A percentile compares a stretch with the other conserved stretches of the same genome.
Conservation (phyloP, 2,888 invertebrate genomes). For the Rhimphoctona megacephalus region DNA sequence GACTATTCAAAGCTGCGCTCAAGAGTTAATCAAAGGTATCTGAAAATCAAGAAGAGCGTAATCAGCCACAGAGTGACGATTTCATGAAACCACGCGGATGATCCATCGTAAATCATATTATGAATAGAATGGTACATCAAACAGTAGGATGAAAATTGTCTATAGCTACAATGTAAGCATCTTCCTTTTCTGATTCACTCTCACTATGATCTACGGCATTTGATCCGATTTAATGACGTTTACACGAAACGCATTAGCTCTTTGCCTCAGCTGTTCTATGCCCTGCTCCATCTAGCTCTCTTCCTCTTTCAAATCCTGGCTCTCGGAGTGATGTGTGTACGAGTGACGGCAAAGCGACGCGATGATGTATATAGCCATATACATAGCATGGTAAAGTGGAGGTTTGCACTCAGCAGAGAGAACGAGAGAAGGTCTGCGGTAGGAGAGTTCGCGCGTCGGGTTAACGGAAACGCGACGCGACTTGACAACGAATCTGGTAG, state of each 20-base stretch:
- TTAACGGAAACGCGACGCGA: slow-evolving; percentile 51
- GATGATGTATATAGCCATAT: slow-evolving; percentile 4
- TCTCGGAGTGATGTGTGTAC: slow-evolving; percentile 39
- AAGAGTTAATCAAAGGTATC: not conserved
- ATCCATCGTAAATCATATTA: not conserved
- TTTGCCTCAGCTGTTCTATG: slow-evolving; percentile 8
- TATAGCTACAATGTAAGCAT: not conserved
- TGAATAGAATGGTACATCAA: not conserved
- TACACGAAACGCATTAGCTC: slow-evolving; percentile 45
- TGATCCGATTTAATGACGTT: slow-evolving; percentile 63
- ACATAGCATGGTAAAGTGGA: slow-evolving; percentile 19
- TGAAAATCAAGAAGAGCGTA: not conserved
- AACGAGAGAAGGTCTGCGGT: slow-evolving; percentile 19
- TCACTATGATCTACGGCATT: slow-evolving; percentile 30
- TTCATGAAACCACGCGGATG: not conserved
- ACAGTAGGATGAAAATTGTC: not conserved
- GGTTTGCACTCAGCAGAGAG: slow-evolving; percentile 41
- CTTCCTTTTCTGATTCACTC: slow-evolving; percentile 24
- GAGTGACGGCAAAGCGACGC: slow-evolving; percentile 50
- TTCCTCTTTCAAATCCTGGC: slow-evolving; percentile 2
- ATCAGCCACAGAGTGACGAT: not conserved
- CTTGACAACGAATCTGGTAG: slow-evolving; percentile 52
- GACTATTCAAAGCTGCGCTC: not conserved
- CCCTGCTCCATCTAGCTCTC: not conserved
- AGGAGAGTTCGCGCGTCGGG: slow-evolving; percentile 36